Evolutionary conservation across 2,113 vertebrate species (phyloP), one percentile per base, ranked within the genome.

Genomic region (Toxotes chatareus): DNA sequence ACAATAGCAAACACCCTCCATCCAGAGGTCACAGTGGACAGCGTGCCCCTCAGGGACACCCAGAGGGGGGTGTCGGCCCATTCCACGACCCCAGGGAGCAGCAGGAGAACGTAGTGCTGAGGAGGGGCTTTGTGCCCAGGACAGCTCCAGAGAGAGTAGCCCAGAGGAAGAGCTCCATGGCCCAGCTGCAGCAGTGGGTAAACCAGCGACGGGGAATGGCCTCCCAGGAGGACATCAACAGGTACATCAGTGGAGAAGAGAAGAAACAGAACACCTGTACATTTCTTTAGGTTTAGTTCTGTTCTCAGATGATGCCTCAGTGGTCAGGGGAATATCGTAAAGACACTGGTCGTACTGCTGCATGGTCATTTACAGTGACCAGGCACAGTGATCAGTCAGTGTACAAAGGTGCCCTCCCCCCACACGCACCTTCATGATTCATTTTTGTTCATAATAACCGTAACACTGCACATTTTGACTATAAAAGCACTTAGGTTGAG

Each of bases 101-200:
- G 40, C 93, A 95, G 1, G 97, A 97, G 11, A 91, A 93, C 0
- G 90, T 89, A 11, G 91, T 93, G 3, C 89, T 95, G 6, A 95
- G 95, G 27, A 93, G 95, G 36, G 94, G 95, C 1, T 96, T 96
- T 4, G 91, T 96, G 0, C 95, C 97, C 0, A 94, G 96, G 38
- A 94, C 94, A 2, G 95, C 94, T 64, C 95, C 97, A 0, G 98
- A 99, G 91, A 97, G 96, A 82, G 79, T 96, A 1, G 98, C 98
- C 19, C 98, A 99, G 92, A 96, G 98, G 79, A 97, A 98, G 93
- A 99, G 96, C 89, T 99, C 98, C 12, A 97, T 99, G 97, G 97
- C 94, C 1, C 97, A 99, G 90, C 94, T 99, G 34, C 98, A 99
- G 91, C 97, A 98, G 87, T 99, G 98, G 98, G 98, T 99, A 60